Percentiles rank a stretch among this genome's conserved stretches.
Evolutionary conservation across 2,113 vertebrate genomes (phyloP).

Genomic region (Porphyrio hochstetteri): DNA sequence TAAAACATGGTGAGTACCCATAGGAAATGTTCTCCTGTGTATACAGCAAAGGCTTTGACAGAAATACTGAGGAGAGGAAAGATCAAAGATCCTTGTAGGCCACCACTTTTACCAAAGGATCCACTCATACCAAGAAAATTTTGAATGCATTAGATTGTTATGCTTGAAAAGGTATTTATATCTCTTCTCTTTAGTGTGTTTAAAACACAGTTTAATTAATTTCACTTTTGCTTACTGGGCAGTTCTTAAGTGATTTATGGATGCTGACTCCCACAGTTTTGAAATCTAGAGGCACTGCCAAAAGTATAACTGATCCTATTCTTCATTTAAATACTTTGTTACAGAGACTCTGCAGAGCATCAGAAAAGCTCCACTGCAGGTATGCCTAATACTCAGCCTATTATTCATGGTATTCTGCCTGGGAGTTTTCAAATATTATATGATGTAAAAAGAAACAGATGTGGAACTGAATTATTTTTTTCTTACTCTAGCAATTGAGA

Average conservation of each 20-base stretch:
- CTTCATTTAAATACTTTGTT: conserved; percentile 49
- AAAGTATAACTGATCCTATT: conserved; percentile 10
- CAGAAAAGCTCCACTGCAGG: not conserved
- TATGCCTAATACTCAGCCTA: not conserved
- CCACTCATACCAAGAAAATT: not conserved
- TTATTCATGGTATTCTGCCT: not conserved
- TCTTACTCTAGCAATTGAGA: not conserved
- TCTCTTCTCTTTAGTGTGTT: not conserved
- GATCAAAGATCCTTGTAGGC: not conserved
- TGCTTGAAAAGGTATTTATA: not conserved
- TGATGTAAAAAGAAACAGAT: not conserved
- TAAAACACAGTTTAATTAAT: conserved; percentile 28
- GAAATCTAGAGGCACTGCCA: conserved; percentile 11
- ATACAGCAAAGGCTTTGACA: not conserved
- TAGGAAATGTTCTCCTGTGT: not conserved
- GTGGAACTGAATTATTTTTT: not conserved
- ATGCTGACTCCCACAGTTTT: not conserved
- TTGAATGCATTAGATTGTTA: not conserved
- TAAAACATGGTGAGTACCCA: not conserved
- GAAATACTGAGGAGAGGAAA: not conserved
- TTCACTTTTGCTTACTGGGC: conserved; percentile 44
- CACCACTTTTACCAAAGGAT: not conserved
- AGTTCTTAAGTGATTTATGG: conserved; percentile 47
- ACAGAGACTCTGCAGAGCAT: not conserved
- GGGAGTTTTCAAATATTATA: not conserved